Base-by-base conservation (phyloP, 2,113 vertebrate species). In the Epinephelus lanceolatus region DNA sequence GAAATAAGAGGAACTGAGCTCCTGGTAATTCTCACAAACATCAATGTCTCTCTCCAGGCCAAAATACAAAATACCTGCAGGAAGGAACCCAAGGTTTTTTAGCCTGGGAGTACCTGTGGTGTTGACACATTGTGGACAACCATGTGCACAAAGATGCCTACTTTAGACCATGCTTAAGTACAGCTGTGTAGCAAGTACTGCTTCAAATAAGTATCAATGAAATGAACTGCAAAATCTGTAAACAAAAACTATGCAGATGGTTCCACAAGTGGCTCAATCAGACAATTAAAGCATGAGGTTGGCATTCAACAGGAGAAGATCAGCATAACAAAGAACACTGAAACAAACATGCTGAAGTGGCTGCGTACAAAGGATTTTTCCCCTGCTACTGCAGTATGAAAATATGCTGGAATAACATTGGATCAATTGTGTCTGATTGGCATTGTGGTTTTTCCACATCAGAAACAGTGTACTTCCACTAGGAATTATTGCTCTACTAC, bases 241-340 rank as follows among this genome's bases (percentile, higher is more conserved):
- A n/a, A n/a, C 23, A 52, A 8, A 68, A 52, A 45, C 42, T 45
- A 45, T 12, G 11, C 30, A 23, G 30, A 30, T 59, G 45, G 40
- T 57, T 57, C 70, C 55, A 45, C 67, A 51, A 33, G 53, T 51
- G 7, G 60, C 70, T 59, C 0, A 25, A 52, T 51, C 27, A 71
- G 30, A 52, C 14, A 57, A 6, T 55, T 33, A 68, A 21, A 55
- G 68, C 17, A 17, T 7, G 8, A 19, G 42, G 51, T 23, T 23
- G 23, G 33, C 53, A 49, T 71, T 49, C 57, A 65, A 56, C 72
- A 40, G 57, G 19, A 42, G 37, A 45, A 45, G 47, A 55, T 55
- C 7, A 25, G 18, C 17, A 55, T 10, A 45, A 45, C 42, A 45
- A 7, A 55, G 52, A 47, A 25, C 33, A n/a, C 17, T 19, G 21